These are phyloP conservation scores for Ectobius pallidus DNA, from an alignment of 2,888 invertebrate species.

Conservation along the genomic window DNA sequence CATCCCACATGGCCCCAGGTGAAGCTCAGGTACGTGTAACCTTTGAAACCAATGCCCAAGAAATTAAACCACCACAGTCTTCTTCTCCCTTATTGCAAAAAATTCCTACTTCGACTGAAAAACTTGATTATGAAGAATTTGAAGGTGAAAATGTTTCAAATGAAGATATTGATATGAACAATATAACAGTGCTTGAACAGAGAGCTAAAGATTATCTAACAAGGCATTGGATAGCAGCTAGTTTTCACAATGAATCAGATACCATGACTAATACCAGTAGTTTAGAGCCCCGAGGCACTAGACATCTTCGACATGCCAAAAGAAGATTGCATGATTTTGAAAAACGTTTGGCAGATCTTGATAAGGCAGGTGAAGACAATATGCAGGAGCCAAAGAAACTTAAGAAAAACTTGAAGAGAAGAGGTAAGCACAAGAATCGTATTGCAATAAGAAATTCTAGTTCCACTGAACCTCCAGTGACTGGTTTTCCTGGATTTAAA, in stretches of 20 bases:
- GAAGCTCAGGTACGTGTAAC: constrained; percentile 64
- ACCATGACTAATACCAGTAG: neutral
- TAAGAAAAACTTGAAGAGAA: neutral
- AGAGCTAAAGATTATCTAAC: constrained; percentile 14
- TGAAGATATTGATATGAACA: constrained; percentile 35
- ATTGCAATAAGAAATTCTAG: neutral
- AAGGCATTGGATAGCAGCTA: constrained; percentile 42
- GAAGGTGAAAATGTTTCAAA: constrained; percentile 33
- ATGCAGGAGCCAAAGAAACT: neutral
- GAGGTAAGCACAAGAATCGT: neutral
- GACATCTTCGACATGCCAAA: constrained; percentile 47
- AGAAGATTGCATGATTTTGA: constrained; percentile 40
- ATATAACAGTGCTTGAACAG: constrained; percentile 4
- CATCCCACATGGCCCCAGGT: constrained; percentile 60
- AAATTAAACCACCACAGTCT: constrained; percentile 47
- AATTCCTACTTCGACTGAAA: neutral
- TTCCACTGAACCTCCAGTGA: neutral
- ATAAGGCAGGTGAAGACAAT: neutral
- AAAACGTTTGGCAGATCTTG: neutral
- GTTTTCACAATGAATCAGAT: constrained; percentile 37
- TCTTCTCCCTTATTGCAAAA: neutral
- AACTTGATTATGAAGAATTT: constrained; percentile 29
- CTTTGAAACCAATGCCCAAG: constrained; percentile 64
- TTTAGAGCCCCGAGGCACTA: constrained; percentile 29
- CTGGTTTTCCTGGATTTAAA: neutral